Conservation (phyloP, 1,140 invertebrate species). For the Phenacoccus solenopsis region DNA sequence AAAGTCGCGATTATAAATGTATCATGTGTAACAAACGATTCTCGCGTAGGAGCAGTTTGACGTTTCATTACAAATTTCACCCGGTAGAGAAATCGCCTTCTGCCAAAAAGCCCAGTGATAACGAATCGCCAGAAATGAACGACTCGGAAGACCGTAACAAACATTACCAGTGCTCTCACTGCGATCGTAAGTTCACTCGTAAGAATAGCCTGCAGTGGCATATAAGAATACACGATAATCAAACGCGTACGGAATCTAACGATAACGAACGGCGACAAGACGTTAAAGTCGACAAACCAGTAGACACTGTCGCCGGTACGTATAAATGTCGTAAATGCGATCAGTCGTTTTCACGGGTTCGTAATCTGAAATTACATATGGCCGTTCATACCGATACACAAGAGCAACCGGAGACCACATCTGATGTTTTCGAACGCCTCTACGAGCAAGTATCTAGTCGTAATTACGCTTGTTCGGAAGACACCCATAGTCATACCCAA, state of each 20-base stretch:
- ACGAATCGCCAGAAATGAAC: not conserved
- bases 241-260: not conserved
- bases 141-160: not conserved
- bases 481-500: not conserved
- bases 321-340: not conserved
- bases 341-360: not conserved
- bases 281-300: not conserved
- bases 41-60: too few relatives aligned
- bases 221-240: not conserved
- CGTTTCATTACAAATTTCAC: too few relatives aligned
- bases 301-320: not conserved
- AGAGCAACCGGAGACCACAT: not conserved
- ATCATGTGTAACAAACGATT: too few relatives aligned
- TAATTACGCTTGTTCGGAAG: not conserved
- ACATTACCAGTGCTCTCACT: not conserved
- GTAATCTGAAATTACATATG: not conserved
- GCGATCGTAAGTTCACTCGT: not conserved
- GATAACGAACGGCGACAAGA: not conserved
- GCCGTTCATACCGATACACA: not conserved
- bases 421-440: too few relatives aligned
- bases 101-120: too few relatives aligned
- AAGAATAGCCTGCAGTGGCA: not conserved
- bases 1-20: not conserved
- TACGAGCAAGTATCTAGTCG: not conserved
- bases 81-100: too few relatives aligned